These are phyloP conservation scores for Microplitis demolitor DNA, from an alignment of 1,140 invertebrate genomes.

Conservation along the genomic window DNA sequence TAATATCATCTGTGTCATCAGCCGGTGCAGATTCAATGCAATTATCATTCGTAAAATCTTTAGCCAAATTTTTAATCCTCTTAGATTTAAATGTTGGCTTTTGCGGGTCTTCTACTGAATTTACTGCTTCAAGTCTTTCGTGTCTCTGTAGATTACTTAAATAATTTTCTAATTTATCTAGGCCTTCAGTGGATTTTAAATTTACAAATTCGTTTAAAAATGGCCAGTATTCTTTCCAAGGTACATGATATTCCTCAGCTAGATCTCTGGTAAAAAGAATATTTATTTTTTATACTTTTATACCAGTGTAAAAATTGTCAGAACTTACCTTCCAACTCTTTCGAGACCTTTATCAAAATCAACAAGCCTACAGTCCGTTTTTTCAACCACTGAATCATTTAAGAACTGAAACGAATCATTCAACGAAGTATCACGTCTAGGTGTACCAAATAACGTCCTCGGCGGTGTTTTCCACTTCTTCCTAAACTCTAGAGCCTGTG, in stretches of 20 bases:
- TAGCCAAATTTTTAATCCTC: slow-evolving; percentile 10
- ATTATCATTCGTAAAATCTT: no score
- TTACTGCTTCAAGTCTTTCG: slow-evolving; percentile 29
- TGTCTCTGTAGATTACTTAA: slow-evolving; percentile 59
- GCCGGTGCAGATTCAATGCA: no score
- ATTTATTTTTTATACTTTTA: not conserved
- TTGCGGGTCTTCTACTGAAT: not conserved
- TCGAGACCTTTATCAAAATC: slow-evolving; percentile 87
- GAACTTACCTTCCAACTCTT: slow-evolving; percentile 74
- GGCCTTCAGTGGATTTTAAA: slow-evolving; percentile 72
- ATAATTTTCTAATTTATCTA: slow-evolving; percentile 76
- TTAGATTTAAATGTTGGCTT: slow-evolving; percentile 22
- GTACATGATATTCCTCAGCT: slow-evolving; percentile 74
- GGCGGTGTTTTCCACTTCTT: slow-evolving; percentile 83
- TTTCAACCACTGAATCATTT: slow-evolving; percentile 31
- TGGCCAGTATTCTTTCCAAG: slow-evolving; percentile 92
- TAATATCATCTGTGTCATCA: no score
- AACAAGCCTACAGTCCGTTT: slow-evolving; percentile 61
- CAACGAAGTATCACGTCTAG: slow-evolving; percentile 27
- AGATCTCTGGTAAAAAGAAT: slow-evolving; percentile 65
- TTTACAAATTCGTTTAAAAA: slow-evolving; percentile 83
- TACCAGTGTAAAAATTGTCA: no score
- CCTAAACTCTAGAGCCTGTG: slow-evolving; percentile 74
- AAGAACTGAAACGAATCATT: slow-evolving; percentile 39
- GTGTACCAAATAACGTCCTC: slow-evolving; percentile 46